Evolutionary conservation across 2,113 vertebrate genomes (phyloP), one percentile per base, ranked within the genome.

Genomic region (Gadus chalcogrammus): DNA sequence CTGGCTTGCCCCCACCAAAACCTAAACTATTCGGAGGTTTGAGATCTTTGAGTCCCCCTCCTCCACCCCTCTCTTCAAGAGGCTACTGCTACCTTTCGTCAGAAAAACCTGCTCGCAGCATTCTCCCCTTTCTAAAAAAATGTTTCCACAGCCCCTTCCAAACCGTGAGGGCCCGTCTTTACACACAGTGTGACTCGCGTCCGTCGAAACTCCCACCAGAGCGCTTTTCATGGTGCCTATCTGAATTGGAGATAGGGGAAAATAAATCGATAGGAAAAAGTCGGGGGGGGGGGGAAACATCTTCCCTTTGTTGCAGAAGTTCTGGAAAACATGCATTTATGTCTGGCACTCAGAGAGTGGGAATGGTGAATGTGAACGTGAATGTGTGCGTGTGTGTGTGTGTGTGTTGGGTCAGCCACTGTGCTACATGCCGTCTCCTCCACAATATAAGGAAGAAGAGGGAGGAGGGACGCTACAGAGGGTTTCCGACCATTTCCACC

Each of bases 101-200:
- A 70, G 58, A 79, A 86, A 48, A 87, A 85, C 77, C 83, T 76
- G 81, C 84, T 79, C 61, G 17, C 72, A 75, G 79, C 71, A 73
- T 79, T 88, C 85, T 89, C 83, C 79, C 72, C 72, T 79, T 82
- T 80, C 76, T 67, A 67, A 76, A 87, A 88, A 88, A 81, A 83
- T 88, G 89, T 91, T 91, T 92, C 89, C 90, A 87, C 82, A 82
- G 74, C 78, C 71, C 87, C 83, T 56, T 92, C 88, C 88, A 90
- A 86, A 88, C 90, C 85, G 67, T 85, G 83, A 85, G 87, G 80
- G 80, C 87, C 88, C 88, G 83, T 85, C 86, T 88, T 81, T 27
- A 68, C 20, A 56, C 52, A 58, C 48, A 28, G 18, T 17, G 24
- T n/a, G 53, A 68, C 67, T 22, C 18, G 20, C 7, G 28, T 15